Evolutionary conservation across 37 sponge, comb jelly and placozoan species (phyloP).

Genomic region (Aplysina aerophoba): DNA sequence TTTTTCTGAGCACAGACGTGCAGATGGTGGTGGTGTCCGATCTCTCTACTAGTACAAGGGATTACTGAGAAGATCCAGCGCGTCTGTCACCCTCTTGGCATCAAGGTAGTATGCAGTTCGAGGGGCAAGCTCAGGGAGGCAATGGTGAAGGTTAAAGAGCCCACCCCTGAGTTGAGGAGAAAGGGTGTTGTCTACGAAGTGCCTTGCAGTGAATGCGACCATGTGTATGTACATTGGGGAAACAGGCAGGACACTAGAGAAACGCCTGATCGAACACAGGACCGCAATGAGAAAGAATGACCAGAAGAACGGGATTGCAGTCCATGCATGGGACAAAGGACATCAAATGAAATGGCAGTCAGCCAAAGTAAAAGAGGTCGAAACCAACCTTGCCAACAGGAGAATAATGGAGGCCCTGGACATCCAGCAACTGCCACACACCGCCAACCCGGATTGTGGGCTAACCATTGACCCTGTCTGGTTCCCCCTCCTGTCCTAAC

Average conservation of each 20-base stretch:
- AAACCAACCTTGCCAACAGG: constrained; percentile 5
- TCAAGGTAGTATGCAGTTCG: neutral
- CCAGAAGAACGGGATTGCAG: neutral
- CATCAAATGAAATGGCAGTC: constrained; percentile 3
- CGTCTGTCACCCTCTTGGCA: neutral
- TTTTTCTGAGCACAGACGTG: too few species aligned
- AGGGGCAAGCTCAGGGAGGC: neutral
- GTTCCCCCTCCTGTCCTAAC: constrained; percentile 4
- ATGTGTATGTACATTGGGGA: constrained; percentile 13
- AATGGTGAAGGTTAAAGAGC: neutral
- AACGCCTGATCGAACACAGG: neutral
- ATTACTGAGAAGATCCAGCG: neutral
- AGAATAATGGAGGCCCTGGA: neutral
- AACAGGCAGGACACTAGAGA: constrained; percentile 5
- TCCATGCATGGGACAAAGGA: neutral
- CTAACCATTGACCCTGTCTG: constrained; percentile 12
- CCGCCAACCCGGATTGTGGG: constrained; percentile 23
- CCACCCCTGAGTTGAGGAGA: neutral
- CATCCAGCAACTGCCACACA: neutral
- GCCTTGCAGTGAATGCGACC: neutral
- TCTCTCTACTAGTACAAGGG: neutral
- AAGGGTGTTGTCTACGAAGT: constrained; percentile 7
- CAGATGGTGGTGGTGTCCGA: too few species aligned
- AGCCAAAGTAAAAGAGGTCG: neutral
- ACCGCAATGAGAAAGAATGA: neutral